phyloP scores from a whole-genome alignment of 2,888 invertebrate species.

The Criorhina ranunculi region DNA sequence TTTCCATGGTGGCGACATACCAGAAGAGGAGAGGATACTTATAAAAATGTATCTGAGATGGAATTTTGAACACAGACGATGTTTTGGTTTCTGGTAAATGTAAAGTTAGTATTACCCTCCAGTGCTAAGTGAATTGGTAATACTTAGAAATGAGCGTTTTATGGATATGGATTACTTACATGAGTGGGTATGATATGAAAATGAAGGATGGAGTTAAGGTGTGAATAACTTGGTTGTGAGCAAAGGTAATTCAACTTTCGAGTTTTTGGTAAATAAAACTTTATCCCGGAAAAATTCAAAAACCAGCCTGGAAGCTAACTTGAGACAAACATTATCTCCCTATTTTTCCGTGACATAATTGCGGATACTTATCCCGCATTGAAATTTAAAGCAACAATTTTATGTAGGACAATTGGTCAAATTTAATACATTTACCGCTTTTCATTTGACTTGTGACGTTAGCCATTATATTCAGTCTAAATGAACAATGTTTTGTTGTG shows the following conservation, averaged over 20 bases:
- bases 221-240: no score
- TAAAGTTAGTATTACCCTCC: neutral
- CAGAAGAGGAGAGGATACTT: neutral
- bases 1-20: neutral
- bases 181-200: neutral
- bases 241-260: no score
- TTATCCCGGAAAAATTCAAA: no score
- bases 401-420: conserved; percentile 16
- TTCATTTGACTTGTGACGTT: conserved; percentile 5
- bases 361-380: no score
- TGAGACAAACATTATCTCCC: no score
- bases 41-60: neutral
- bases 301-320: no score
- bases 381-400: no score
- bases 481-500: conserved; percentile 17
- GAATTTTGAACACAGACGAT: neutral
- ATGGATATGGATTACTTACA: neutral
- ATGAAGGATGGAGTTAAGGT: neutral
- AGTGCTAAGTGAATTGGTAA: neutral
- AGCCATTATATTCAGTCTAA: conserved; percentile 4
- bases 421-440: neutral
- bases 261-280: no score
- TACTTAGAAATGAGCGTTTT: neutral
- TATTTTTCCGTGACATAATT: no score
- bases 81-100: neutral